A percentile compares a stretch with the other conserved stretches of the same genome.
phyloP scores from a whole-genome alignment of 2,888 invertebrate species.

The Cheilosia pagana region DNA sequence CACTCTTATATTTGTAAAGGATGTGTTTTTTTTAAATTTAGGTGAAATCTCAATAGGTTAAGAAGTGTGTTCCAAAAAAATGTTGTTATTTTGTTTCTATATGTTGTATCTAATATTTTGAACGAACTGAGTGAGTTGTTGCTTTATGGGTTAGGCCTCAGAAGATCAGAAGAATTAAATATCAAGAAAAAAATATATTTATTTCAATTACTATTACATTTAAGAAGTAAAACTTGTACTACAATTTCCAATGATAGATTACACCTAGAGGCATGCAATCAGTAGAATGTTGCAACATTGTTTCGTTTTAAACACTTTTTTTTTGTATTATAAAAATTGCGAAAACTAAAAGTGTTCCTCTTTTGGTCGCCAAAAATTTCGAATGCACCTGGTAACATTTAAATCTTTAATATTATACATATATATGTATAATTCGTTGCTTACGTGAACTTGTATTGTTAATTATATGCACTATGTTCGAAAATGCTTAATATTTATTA shows the following conservation, averaged over 20 bases:
- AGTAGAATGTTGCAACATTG: background rate
- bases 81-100: no score
- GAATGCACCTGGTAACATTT: conserved; percentile 11
- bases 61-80: no score
- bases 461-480: conserved; percentile 24
- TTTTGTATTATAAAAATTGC: conserved; percentile 5
- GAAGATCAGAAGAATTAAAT: no score
- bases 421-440: conserved; percentile 3
- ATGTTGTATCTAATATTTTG: no score
- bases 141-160: no score
- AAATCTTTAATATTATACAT: background rate
- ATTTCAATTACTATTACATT: no score
- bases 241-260: conserved; percentile 14
- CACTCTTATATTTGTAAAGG: no score
- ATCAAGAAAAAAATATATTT: no score
- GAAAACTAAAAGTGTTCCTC: conserved; percentile 32
- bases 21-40: no score
- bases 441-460: conserved; percentile 2
- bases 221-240: no score
- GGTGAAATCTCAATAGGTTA: no score
- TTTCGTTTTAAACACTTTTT: conserved; percentile 3
- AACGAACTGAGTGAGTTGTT: no score
- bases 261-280: conserved; percentile 8
- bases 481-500: conserved; percentile 26
- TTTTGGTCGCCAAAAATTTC: conserved; percentile 17